These are phyloP conservation scores for Carollia perspicillata DNA, from an alignment of 2,113 vertebrate species.

Conservation along the genomic window DNA sequence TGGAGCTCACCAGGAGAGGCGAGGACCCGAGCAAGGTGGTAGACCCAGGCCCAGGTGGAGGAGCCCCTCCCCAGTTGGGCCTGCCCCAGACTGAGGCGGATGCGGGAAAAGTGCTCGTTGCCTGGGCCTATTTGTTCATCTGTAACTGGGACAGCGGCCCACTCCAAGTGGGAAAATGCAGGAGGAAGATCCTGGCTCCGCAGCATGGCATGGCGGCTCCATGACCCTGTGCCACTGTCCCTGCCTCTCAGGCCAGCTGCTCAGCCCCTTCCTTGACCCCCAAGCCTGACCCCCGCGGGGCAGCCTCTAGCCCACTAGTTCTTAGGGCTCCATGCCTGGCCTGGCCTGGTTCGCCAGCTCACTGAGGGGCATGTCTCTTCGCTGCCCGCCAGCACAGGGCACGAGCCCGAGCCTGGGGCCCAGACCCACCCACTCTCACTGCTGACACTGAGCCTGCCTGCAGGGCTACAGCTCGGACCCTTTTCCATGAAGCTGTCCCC, in stretches of 20 bases:
- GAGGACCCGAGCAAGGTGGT: accelerated
- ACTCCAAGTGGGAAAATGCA: not conserved
- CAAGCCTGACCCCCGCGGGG: not conserved
- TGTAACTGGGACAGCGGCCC: not conserved
- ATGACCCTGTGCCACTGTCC: not conserved
- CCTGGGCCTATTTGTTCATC: not conserved
- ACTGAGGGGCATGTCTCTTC: accelerated
- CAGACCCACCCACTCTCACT: not conserved
- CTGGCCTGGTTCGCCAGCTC: not conserved
- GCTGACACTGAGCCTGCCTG: not conserved
- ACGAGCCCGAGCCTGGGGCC: not conserved
- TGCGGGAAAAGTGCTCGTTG: not conserved
- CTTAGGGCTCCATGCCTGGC: not conserved
- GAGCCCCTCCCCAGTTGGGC: not conserved
- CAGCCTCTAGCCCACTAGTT: not conserved
- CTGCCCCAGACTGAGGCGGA: not conserved
- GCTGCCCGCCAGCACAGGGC: not conserved
- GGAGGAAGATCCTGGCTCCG: not conserved
- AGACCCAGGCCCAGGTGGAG: not conserved
- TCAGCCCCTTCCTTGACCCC: not conserved
- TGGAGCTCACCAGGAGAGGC: not conserved
- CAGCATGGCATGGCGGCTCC: not conserved
- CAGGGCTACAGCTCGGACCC: not conserved
- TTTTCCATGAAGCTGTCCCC: not conserved
- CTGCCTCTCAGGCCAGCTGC: not conserved